Base-by-base conservation (phyloP, 2,113 vertebrate genomes). In the Corydoras maculifer region DNA sequence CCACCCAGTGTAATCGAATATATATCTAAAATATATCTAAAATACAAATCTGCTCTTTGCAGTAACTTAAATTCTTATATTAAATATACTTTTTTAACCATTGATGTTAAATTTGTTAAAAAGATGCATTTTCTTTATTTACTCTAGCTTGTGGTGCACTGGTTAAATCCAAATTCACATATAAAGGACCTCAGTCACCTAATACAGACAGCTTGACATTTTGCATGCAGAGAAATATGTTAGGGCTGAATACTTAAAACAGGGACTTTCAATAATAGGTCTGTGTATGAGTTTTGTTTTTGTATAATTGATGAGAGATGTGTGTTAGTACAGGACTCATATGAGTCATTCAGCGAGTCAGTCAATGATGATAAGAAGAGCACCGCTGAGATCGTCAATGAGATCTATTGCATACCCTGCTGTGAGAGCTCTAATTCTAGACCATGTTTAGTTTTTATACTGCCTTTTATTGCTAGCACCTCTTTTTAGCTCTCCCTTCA, bases 301-400 rank as follows among this genome's bases (percentile, higher is more conserved):
- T 69, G 62, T 63, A 30, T 51, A 62, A 51, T 31, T 74, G 57
- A 63, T 64, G 65, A 61, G 8, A 50, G 53, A 63, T 74, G 68
- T 73, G 57, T 67, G 75, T 73, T 71, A 62, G 76, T 77, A 57
- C 70, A 76, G 63, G 79, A 74, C 78, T 72, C 73, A 72, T 77
- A 67, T 88, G 87, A 88, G 80, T 89, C 87, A 87, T 77, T 72
- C 70, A 76, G 79, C 83, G 77, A 87, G 75, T 86, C 84, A 85
- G 71, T 67, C 66, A 65, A 61, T 61, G 43, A 58, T 74, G 59
- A 65, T 70, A 50, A 72, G 68, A 50, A 61, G 31, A 72, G 50
- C 68, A 66, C 57, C 70, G 75, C 67, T 35, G 68, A 30, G 69
- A 79, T 73, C 82, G 72, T 77, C 78, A 83, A 79, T 84, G 75